Evolutionary conservation across 2,888 invertebrate species (phyloP).

Genomic region (Campopleginae sp.): DNA sequence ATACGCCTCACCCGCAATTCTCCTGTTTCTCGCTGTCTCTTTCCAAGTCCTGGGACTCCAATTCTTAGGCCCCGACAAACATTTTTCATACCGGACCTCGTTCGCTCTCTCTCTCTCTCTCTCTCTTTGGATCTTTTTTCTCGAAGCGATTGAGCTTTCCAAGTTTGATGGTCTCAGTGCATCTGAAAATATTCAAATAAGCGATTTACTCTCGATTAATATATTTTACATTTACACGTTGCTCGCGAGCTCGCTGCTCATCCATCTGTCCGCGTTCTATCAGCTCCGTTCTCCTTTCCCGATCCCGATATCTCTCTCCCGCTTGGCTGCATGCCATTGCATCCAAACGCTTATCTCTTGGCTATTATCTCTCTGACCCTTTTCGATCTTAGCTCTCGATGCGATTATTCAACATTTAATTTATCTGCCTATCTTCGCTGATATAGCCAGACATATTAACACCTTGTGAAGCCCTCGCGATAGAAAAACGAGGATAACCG

Average conservation of each 20-base stretch:
- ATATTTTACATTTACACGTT: not conserved
- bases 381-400: not conserved
- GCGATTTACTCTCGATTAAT: conserved; percentile 16
- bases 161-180: conserved; percentile 18
- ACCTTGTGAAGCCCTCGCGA: not conserved
- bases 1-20: conserved; percentile 77
- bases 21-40: conserved; percentile 38
- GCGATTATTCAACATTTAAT: not conserved
- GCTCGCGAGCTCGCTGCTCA: not conserved
- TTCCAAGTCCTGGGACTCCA: conserved; percentile 51
- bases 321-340: not conserved
- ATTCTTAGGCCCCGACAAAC: conserved; percentile 63
- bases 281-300: not conserved
- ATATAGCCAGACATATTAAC: not conserved
- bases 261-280: not conserved
- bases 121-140: conserved; percentile 38
- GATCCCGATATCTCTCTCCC: not conserved
- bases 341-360: conserved; percentile 6
- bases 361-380: conserved; percentile 12
- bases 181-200: not conserved
- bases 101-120: conserved; percentile 47
- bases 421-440: not conserved
- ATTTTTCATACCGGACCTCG: conserved; percentile 69
- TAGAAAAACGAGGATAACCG: conserved; percentile 9
- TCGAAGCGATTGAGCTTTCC: conserved; percentile 39